Evolutionary conservation across 92 coral and sea anemone species (phyloP), one percentile per base, ranked within the genome.

Genomic region (Porites rus): DNA sequence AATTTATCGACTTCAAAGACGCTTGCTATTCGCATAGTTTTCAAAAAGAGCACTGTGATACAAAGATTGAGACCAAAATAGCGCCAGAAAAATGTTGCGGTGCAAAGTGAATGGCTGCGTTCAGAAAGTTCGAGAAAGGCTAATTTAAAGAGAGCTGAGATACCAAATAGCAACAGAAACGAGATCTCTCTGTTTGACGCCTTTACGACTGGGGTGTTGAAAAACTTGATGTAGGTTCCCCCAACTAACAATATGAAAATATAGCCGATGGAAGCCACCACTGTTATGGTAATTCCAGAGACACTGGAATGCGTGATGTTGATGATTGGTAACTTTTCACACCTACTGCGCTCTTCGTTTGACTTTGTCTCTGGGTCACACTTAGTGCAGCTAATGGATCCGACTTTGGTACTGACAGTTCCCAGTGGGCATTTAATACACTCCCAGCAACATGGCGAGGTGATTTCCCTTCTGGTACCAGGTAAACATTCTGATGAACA

Each of bases 321-420:
- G 22, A 70, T 79, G 51, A 92, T n/a, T 1, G 90, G 90, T 8
- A 92, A 53, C 22, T 75, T 61, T 25, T 82, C 79, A 38, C 95
- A 92, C 1, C 17, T 18, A 50, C 78, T 80, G 28, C 72, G 77
- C 28, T 56, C 84, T 1, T 46, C 20, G 74, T 85, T 88, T 52
- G 95, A 69, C 81, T 85, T 89, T 25, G 83, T 88, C 31, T 79
- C 81, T 10, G 66, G 86, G 18, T 19, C 58, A 81, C 95, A 92
- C 59, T 88, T 84, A 1, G 5, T 11, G 61, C 61, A 56, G 4
- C 61, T 56, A 14, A 4, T 56, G 4, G 61, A 56, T 56, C 61
- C 61, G 4, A 14, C 16, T 14, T 56, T 8, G 61, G 61, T 56
- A 56, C 61, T 56, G 17, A 56, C 61, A 14, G 61, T 56, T 56